Percentiles rank a stretch among this genome's conserved stretches.
Evolutionary conservation across 2,797 vertebrate species (phyloP).

Genomic region (Eulemur albifrons): DNA sequence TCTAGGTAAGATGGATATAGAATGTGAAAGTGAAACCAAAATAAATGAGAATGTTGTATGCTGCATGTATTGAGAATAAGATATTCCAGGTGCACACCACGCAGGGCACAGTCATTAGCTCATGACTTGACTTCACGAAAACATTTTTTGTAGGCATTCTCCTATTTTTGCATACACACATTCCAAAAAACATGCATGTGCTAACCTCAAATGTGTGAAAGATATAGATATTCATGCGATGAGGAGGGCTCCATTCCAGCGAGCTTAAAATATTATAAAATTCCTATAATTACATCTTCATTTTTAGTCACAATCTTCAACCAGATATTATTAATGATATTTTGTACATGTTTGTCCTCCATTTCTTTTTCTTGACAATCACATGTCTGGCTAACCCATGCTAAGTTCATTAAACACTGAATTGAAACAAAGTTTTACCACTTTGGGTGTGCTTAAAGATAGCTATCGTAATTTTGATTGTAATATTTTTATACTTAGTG

Average conservation of each 20-base stretch:
- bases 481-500: not conserved
- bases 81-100: not conserved
- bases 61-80: not conserved
- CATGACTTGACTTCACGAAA: not conserved
- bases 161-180: not conserved
- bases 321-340: not conserved
- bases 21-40: not conserved
- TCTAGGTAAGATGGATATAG: not conserved
- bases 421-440: not conserved
- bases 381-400: not conserved
- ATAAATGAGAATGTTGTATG: not conserved
- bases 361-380: conserved; percentile 22
- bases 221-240: not conserved
- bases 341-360: not conserved
- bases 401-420: not conserved
- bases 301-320: not conserved
- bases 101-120: not conserved
- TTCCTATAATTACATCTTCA: not conserved
- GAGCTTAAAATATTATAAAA: not conserved
- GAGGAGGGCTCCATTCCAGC: not conserved
- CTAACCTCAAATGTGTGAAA: not conserved
- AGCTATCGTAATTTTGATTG: conserved; percentile 25
- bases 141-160: not conserved
- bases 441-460: not conserved
- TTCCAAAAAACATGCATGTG: not conserved